These are phyloP conservation scores for Trachops cirrhosus DNA, from an alignment of 2,797 vertebrate species.

Conservation along the genomic window DNA sequence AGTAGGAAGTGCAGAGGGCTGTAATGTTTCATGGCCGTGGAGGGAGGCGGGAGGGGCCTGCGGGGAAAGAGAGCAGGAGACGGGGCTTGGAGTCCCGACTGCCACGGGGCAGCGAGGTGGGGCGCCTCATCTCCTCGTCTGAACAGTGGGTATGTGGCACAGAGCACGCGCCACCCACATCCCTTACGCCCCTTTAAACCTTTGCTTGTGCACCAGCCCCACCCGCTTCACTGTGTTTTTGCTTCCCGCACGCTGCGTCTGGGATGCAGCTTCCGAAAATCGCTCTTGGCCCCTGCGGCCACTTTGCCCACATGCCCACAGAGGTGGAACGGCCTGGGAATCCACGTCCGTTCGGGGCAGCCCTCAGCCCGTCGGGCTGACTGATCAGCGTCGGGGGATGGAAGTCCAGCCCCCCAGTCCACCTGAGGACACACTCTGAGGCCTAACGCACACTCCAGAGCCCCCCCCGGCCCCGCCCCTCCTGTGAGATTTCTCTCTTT, in stretches of 20 bases:
- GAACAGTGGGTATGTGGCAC: accelerated
- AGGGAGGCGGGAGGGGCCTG: background rate
- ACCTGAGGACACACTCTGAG: accelerated
- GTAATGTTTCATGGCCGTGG: background rate
- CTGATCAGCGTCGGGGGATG: accelerated
- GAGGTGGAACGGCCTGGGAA: background rate
- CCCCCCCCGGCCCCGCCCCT: too few relatives aligned
- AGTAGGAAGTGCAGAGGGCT: background rate
- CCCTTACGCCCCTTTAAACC: background rate
- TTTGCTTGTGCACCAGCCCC: accelerated
- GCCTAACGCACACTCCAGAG: background rate
- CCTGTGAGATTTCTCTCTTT: background rate
- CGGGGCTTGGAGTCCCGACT: background rate
- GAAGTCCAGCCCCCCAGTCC: background rate
- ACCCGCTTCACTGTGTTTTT: background rate
- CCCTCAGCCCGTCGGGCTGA: background rate
- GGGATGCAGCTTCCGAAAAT: background rate
- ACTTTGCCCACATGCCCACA: background rate
- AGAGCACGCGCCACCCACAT: accelerated
- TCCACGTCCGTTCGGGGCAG: accelerated
- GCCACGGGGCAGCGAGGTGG: background rate
- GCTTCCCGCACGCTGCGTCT: accelerated
- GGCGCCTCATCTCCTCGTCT: background rate
- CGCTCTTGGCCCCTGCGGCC: background rate
- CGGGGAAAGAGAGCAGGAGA: background rate